Conservation (phyloP, 2,113 vertebrate species). For the Hypocryptadius cinnamomeus region DNA sequence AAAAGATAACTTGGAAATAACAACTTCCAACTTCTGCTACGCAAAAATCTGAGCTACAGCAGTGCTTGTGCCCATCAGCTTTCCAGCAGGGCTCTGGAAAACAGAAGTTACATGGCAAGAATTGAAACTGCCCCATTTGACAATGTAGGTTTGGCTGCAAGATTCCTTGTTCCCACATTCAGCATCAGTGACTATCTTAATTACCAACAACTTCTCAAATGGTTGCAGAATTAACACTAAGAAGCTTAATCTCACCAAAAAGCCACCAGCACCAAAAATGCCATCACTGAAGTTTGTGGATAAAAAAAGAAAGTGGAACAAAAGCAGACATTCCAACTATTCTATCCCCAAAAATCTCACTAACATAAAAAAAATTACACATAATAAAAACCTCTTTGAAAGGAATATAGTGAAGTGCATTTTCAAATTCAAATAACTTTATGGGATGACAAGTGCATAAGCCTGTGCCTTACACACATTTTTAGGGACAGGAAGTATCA, state of each 20-base stretch:
- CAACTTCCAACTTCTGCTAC: neutral
- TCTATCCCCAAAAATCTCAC: neutral
- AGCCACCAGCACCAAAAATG: neutral
- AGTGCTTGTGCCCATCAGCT: neutral
- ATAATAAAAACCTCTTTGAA: neutral
- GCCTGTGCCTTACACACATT: neutral
- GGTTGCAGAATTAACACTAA: neutral
- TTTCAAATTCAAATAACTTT: neutral
- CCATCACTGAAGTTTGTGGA: neutral
- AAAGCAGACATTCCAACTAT: neutral
- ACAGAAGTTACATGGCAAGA: neutral
- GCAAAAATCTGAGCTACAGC: neutral
- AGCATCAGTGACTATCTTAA: neutral
- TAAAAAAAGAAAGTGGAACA: neutral
- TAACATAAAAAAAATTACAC: neutral
- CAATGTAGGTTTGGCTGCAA: neutral
- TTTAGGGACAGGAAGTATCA: neutral
- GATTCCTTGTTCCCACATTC: neutral
- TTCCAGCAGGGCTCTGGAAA: neutral
- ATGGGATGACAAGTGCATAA: neutral
- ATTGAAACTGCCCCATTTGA: neutral
- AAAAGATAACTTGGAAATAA: neutral
- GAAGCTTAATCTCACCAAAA: neutral
- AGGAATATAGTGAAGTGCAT: neutral
- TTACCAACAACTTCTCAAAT: neutral